A percentile compares a stretch with the other conserved stretches of the same genome.
phyloP scores from a whole-genome alignment of 2,888 invertebrate genomes.

The Troides aeacus region DNA sequence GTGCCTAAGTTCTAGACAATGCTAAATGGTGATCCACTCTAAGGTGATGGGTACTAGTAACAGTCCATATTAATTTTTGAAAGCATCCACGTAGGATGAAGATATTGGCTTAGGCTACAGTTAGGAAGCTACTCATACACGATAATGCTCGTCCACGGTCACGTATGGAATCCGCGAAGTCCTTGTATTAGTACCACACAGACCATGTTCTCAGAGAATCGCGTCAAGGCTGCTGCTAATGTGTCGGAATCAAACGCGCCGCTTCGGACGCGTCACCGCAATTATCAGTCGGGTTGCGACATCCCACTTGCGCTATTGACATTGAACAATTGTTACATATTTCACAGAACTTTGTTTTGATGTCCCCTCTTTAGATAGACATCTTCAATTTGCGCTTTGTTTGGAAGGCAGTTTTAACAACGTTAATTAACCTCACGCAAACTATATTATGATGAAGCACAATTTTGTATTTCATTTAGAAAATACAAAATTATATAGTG shows the following conservation, averaged over 20 bases:
- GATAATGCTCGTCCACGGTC: neutral
- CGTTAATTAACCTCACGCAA: neutral
- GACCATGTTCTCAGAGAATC: slow-evolving; percentile 55
- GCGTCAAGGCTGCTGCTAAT: slow-evolving; percentile 65
- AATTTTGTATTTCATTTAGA: too few relatives aligned
- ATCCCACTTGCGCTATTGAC: slow-evolving; percentile 66
- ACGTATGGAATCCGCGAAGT: slow-evolving; percentile 35
- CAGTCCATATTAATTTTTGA: neutral
- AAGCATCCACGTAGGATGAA: neutral
- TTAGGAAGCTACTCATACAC: too few relatives aligned
- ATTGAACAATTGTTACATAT: slow-evolving; percentile 74
- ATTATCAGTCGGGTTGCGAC: slow-evolving; percentile 65
- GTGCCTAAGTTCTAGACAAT: neutral
- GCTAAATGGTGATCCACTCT: neutral
- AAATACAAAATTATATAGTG: too few relatives aligned
- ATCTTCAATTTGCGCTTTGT: slow-evolving; percentile 31
- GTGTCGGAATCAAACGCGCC: slow-evolving; percentile 69
- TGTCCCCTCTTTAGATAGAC: slow-evolving; percentile 45
- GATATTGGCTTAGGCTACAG: too few relatives aligned
- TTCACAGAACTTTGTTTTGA: slow-evolving; percentile 72
- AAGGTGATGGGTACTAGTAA: neutral
- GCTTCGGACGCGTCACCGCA: slow-evolving; percentile 59
- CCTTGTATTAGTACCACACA: slow-evolving; percentile 38
- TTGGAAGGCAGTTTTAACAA: neutral
- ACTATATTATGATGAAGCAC: neutral